Evolutionary conservation across 1,140 invertebrate species (phyloP).

Genomic region (Temnothorax nylanderi): DNA sequence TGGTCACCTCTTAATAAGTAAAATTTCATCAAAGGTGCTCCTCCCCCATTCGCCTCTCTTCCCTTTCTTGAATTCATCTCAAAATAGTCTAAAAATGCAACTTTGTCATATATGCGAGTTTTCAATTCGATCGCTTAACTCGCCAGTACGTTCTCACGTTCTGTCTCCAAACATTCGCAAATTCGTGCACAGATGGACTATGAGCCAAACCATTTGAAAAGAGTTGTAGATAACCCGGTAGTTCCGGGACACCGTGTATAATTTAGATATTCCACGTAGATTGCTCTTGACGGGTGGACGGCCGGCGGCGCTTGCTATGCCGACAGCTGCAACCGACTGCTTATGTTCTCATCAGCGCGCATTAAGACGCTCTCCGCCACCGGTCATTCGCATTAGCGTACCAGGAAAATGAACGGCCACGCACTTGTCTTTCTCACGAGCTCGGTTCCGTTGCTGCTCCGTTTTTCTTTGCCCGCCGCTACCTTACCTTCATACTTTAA

Average conservation of each 20-base stretch:
- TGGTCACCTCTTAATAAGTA: neutral
- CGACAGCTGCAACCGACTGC: slow-evolving; percentile 67
- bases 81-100: neutral
- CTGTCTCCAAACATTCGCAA: neutral
- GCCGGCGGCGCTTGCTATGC: slow-evolving; percentile 41
- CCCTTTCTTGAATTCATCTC: neutral
- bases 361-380: slow-evolving; percentile 69
- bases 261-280: slow-evolving; percentile 62
- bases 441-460: neutral
- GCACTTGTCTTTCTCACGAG: slow-evolving; percentile 36
- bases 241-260: slow-evolving; percentile 56
- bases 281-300: slow-evolving; percentile 54
- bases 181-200: neutral
- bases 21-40: neutral
- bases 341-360: slow-evolving; percentile 68
- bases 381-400: slow-evolving; percentile 71
- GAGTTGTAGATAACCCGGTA: neutral
- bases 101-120: neutral
- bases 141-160: neutral
- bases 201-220: neutral
- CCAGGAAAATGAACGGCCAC: slow-evolving; percentile 61
- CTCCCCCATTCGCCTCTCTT: neutral
- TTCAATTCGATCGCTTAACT: neutral
- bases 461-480: neutral
- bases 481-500: neutral